A percentile compares a stretch with the other conserved stretches of the same genome.
These are phyloP conservation scores for Cenopis cana DNA, from an alignment of 2,888 invertebrate species.

Conservation along the genomic window DNA sequence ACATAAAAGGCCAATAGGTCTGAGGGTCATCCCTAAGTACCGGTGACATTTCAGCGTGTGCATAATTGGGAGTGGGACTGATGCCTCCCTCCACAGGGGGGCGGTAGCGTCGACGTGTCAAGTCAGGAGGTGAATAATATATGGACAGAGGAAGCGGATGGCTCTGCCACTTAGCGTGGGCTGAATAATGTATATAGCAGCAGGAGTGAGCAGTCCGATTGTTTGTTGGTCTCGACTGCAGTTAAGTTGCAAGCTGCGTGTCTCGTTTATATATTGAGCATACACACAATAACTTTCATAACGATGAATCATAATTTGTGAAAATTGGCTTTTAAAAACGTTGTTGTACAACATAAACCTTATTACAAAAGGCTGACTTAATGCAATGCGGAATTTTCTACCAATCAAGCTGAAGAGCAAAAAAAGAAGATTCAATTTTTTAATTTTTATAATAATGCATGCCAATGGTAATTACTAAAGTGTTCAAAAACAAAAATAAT, in stretches of 20 bases:
- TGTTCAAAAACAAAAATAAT: no score
- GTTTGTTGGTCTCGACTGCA: constrained; percentile 55
- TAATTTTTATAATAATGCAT: not conserved
- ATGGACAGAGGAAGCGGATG: constrained; percentile 76
- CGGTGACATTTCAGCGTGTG: constrained; percentile 78
- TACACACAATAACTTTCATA: no score
- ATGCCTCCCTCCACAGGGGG: constrained; percentile 61
- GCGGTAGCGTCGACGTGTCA: constrained; percentile 81
- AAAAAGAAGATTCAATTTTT: no score
- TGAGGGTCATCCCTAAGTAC: constrained; percentile 81
- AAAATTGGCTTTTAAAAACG: no score
- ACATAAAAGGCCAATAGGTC: constrained; percentile 81
- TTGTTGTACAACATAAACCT: no score
- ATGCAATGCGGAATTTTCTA: no score
- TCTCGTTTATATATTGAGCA: not conserved
- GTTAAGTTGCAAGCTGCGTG: constrained; percentile 12
- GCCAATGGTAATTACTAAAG: no score
- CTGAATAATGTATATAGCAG: constrained; percentile 77
- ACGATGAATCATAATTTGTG: not conserved
- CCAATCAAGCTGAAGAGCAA: no score
- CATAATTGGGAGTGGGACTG: constrained; percentile 82
- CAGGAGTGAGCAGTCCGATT: constrained; percentile 58
- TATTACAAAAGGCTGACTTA: no score
- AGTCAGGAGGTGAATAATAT: constrained; percentile 79
- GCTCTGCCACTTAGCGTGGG: constrained; percentile 78